Conservation (phyloP, 2,113 vertebrate species). For the Phrynosoma blainvillii region DNA sequence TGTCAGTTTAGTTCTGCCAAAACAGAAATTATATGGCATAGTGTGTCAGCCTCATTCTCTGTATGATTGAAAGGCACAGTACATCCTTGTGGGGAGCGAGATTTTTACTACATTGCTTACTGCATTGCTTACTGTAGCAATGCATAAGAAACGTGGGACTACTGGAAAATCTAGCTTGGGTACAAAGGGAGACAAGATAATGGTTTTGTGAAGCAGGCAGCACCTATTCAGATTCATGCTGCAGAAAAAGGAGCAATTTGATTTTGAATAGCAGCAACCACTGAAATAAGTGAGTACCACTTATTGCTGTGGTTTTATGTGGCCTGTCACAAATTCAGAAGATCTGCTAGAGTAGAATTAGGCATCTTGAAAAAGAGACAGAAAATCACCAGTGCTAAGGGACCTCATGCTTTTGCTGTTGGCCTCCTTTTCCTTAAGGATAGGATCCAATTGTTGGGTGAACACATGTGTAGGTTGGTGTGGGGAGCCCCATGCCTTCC, state of each 20-base stretch:
- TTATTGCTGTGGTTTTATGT: not conserved
- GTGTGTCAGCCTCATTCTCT: not conserved
- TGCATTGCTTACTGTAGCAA: not conserved
- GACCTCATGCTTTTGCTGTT: not conserved
- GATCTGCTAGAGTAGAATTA: not conserved
- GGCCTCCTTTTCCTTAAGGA: not conserved
- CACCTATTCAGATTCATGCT: not conserved
- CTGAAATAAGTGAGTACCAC: not conserved
- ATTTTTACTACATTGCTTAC: not conserved
- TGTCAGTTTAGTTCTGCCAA: too few species aligned
- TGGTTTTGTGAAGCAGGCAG: too few species aligned
- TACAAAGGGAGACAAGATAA: not conserved
- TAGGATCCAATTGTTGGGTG: not conserved
- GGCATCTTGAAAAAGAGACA: not conserved
- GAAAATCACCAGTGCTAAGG: not conserved
- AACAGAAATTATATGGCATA: too few species aligned
- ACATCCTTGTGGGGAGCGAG: not conserved
- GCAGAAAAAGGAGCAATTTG: not conserved
- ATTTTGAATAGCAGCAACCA: not conserved
- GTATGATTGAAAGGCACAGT: not conserved
- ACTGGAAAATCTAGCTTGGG: not conserved
- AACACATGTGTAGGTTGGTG: not conserved
- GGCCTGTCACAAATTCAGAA: not conserved
- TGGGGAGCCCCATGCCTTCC: not conserved
- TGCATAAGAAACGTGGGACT: not conserved